These are phyloP conservation scores for Dasysyrphus tricinctus DNA, from an alignment of 2,888 invertebrate species.

Conservation along the genomic window DNA sequence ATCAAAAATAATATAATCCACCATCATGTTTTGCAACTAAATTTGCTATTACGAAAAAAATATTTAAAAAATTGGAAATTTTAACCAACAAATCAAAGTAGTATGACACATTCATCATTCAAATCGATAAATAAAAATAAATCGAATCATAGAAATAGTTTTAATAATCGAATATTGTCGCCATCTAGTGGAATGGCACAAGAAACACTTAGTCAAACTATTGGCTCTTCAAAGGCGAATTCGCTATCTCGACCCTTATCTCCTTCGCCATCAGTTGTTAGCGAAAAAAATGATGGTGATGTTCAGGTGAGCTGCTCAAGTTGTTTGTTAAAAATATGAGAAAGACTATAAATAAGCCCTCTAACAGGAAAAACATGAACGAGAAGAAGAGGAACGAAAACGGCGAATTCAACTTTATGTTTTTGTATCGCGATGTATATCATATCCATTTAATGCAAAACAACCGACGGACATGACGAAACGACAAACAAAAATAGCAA, in stretches of 20 bases:
- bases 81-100: conserved; percentile 53
- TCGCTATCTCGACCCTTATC: conserved; percentile 92
- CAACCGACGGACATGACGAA: conserved; percentile 99
- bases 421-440: conserved; percentile 98
- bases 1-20: conserved; percentile 33
- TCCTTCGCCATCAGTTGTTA: conserved; percentile 95
- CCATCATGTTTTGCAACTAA: conserved; percentile 31
- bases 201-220: conserved; percentile 86
- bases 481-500: conserved; percentile 97
- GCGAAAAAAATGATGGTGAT: conserved; percentile 94
- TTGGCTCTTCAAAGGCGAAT: conserved; percentile 86
- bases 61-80: conserved; percentile 18
- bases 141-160: conserved; percentile 71
- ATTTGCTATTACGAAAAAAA: conserved; percentile 28
- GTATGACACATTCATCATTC: conserved; percentile 63
- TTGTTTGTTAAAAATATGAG: neutral
- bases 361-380: conserved; percentile 93
- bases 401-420: conserved; percentile 98
- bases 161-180: conserved; percentile 84
- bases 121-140: conserved; percentile 65
- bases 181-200: conserved; percentile 86
- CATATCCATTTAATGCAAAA: conserved; percentile 99
- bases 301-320: conserved; percentile 86
- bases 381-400: conserved; percentile 98
- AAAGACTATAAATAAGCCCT: neutral